Base-by-base conservation (phyloP, 2,888 invertebrate species). In the Phlogophora meticulosa region DNA sequence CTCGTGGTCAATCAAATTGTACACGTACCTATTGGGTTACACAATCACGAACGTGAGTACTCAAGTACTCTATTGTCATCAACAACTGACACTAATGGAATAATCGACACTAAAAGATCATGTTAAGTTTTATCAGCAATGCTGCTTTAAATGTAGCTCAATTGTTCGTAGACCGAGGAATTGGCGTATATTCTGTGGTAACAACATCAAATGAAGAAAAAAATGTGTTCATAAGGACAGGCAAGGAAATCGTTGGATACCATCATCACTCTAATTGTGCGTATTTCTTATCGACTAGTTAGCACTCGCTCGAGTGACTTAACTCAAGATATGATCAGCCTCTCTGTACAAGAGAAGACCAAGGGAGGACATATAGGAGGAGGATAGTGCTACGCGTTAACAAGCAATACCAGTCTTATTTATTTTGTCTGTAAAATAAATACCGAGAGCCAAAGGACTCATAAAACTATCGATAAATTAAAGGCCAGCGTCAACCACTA, bases 401-500 rank as follows among this genome's bases (percentile, higher is more conserved):
- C 28, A 28, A 28, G 28, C 28, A 2, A 28, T 28, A 4, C 5
- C 28, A 28, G 5, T 2, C 28, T 4, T 28, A 4, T 28, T 28
- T 5, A 5, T 28, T 11, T 17, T 24, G 7, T 17, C 17, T 13
- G 1, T n/a, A 3, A 45, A 45, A 15, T 48, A 7, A n/a, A 36
- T n/a, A 36, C 15, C 13, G 1, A 5, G 7, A 15, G 3, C 38
- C 11, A 32, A 38, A 42, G 32, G 51, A 59, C 36, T 52, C 58
- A 45, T 22, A 64, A 67, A 68, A 69, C 58, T 83, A 85, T 90
- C 89, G 89, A 89, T 82, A 87, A 67, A 45, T 65, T 56, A 52
- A 58, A 45, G 32, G 53, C 32, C 55, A 36, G 43, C 45, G 46
- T 63, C 68, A 76, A 86, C 53, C 91, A 89, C 93, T 93, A 91